Evolutionary conservation across 2,797 vertebrate species (phyloP), one percentile per base, ranked within the genome.

Genomic region (Crypturellus tataupa): DNA sequence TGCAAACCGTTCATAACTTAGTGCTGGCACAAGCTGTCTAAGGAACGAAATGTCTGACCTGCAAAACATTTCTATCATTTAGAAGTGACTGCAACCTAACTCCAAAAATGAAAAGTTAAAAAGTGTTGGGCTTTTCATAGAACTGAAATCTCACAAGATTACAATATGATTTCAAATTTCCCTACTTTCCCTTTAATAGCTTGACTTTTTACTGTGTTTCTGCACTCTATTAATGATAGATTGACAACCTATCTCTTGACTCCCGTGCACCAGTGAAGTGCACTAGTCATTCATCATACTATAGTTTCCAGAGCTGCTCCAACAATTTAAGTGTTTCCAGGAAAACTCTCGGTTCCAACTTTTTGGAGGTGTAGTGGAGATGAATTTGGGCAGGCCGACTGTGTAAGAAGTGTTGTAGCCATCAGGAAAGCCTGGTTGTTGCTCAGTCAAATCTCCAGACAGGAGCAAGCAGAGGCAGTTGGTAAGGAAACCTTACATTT

Each of bases 341-440:
- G 53, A 55, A 83, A 78, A 46, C 8, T 33, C 64, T 18, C 13
- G 4, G 58, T 76, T 63, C 35, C 67, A 12, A 19, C 6, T 71
- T 85, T 70, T 64, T 18, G 14, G 31, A 13, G 19, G n/a, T 91
- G 15, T 44, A 69, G 11, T 71, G 40, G 40, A 60, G 14, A 4
- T 49, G 23, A 40, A 87, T 20, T 16, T 8, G 71, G 46, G 27
- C 15, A 70, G 37, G 25, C 8, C 14, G 51, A 21, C 13, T 59
- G 20, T 0, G 0, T 39, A 2, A 2, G 58, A 90, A 81, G 2
- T 56, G 10, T 33, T 72, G 20, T 23, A 46, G 42, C 64, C 21
- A 58, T 75, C 62, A 6, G 8, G 58, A 71, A 80, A 65, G 7
- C 29, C 12, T 75, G 25, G 44, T 80, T 31, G 53, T 56, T 37